Evolutionary conservation across 2,797 vertebrate genomes (phyloP).

Genomic region (Eidolon dupreanum): DNA sequence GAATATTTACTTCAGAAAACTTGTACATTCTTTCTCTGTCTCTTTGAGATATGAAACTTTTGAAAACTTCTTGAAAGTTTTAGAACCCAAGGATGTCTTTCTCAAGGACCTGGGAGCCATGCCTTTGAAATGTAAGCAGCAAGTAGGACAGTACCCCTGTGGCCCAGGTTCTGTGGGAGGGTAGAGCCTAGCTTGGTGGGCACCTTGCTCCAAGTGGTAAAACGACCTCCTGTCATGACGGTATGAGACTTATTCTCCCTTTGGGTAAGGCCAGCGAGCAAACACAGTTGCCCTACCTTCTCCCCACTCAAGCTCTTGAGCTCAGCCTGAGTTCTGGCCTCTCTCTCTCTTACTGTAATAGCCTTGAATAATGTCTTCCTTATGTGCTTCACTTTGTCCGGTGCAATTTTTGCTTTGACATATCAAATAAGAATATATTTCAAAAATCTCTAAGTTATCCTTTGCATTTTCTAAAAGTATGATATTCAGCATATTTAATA

Average conservation of each 20-base stretch:
- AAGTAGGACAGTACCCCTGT: neutral
- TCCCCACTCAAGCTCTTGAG: neutral
- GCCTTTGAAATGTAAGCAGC: neutral
- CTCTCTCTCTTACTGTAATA: neutral
- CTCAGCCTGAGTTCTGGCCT: neutral
- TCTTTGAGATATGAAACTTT: neutral
- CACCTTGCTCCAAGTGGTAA: neutral
- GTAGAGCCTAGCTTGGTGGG: neutral
- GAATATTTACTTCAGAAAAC: neutral
- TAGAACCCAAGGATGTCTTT: neutral
- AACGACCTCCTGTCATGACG: neutral
- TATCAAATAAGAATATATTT: neutral
- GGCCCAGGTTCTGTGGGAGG: neutral
- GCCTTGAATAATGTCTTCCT: neutral
- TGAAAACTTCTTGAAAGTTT: neutral
- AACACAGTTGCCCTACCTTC: neutral
- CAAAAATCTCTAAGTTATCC: neutral
- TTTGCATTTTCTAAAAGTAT: neutral
- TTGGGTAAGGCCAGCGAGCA: neutral
- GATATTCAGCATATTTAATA: neutral
- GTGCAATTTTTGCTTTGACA: neutral
- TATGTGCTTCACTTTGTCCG: neutral
- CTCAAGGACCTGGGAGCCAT: neutral
- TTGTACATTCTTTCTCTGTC: neutral
- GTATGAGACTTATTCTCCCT: neutral